Evolutionary conservation across 2,113 vertebrate species (phyloP).

Genomic region (Leucoraja erinaceus): DNA sequence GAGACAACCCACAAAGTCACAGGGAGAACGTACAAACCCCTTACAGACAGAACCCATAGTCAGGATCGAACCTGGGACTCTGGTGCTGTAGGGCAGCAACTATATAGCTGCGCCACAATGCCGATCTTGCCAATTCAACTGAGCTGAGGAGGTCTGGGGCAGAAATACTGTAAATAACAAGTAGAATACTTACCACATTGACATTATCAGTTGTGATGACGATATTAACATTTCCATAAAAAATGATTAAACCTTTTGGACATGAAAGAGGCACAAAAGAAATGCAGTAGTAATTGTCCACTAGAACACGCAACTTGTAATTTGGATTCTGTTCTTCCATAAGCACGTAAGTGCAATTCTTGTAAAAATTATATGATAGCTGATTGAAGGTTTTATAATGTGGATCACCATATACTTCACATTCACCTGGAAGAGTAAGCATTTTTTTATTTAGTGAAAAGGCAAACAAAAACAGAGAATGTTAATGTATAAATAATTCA

Average conservation of each 20-base stretch:
- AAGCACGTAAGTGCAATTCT: constrained; percentile 56
- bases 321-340: constrained; percentile 51
- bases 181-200: constrained; percentile 46
- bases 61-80: no score
- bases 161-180: neutral
- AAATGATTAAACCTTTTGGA: constrained; percentile 51
- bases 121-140: neutral
- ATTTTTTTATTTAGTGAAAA: neutral
- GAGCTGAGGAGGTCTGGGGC: neutral
- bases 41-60: no score
- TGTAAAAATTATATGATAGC: constrained; percentile 47
- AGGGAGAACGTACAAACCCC: no score
- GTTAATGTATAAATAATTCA: neutral
- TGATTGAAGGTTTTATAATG: constrained; percentile 61
- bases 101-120: no score
- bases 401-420: constrained; percentile 59
- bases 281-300: constrained; percentile 53
- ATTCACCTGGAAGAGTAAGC: constrained; percentile 50
- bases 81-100: no score
- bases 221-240: constrained; percentile 47
- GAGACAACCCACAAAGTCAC: no score
- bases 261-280: constrained; percentile 42
- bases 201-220: constrained; percentile 41
- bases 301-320: constrained; percentile 51
- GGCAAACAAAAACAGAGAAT: neutral